Conservation (phyloP, 2,797 vertebrate species). For the Cygnus olor region DNA sequence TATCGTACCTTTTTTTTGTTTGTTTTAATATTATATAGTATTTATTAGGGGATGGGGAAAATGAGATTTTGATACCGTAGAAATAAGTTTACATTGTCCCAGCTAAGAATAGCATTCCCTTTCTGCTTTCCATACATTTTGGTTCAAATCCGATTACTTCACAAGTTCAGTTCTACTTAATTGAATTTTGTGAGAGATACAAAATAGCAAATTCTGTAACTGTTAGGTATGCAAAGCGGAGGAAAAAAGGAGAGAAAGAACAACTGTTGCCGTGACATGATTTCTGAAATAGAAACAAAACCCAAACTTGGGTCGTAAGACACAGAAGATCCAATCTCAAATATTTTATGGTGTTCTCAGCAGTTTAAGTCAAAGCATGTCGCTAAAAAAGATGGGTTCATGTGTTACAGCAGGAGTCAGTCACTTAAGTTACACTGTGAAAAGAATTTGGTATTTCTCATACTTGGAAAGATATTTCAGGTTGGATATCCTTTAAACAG, state of each 20-base stretch:
- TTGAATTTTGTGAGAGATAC: constrained; percentile 2
- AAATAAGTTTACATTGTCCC: background rate
- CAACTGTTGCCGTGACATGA: background rate
- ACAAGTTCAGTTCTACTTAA: background rate
- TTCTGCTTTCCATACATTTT: constrained; percentile 57
- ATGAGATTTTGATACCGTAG: background rate
- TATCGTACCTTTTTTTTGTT: background rate
- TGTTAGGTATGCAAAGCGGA: constrained; percentile 24
- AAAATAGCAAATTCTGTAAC: background rate
- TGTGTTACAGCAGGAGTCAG: background rate
- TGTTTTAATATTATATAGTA: background rate
- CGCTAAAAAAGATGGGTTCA: background rate
- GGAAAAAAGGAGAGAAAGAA: constrained; percentile 67
- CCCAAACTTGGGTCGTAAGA: background rate
- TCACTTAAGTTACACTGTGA: background rate
- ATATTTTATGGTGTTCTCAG: background rate
- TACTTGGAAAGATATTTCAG: constrained; percentile 31
- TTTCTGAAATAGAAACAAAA: constrained; percentile 34
- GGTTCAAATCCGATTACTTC: background rate
- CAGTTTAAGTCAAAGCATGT: constrained; percentile 4
- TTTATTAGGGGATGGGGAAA: background rate
- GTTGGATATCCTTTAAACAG: background rate
- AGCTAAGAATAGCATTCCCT: constrained; percentile 63
- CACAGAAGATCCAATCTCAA: constrained; percentile 32
- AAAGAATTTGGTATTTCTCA: constrained; percentile 46